Evolutionary conservation across 2,888 invertebrate genomes (phyloP), one percentile per base, ranked within the genome.

Genomic region (Tipula helvola): DNA sequence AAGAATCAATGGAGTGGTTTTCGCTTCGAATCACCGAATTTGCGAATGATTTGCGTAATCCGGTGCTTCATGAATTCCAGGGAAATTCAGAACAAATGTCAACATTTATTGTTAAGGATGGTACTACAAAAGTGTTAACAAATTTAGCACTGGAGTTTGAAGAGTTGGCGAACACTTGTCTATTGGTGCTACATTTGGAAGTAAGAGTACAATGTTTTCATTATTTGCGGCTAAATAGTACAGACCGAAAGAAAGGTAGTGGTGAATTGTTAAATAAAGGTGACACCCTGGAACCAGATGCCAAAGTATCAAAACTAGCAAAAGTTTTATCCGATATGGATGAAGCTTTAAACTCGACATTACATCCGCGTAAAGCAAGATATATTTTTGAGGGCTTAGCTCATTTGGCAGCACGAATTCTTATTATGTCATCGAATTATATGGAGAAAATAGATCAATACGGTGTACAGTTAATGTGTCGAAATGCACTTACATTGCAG

Each of bases 161-260:
- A 90, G 97, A 97, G 89, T 93, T 98, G 87, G 95, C 97, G 0
- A 96, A 98, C 90, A 97, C 96, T 87, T 98, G 98, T 90, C 93
- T 99, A 87, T 92, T 99, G 83, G 95, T 99, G 87, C 92, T 99
- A 87, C 98, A 99, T 93, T 93, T 99, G 89, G 99, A 99, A 93
- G 96, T 97, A 87, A 94, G 98, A 87, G 98, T 99, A 83, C 98
- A 98, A 90, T 99, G 98, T 91, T 98, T 99, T 93, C 97, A 97
- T 92, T 98, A 97, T 92, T 93, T 99, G 88, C 93, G 93, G 0
- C 93, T 95, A 3, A 91, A 93, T 71, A 92, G 93, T 36, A 91
- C 91, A 85, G 89, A 90, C 4, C 88, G 87, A 47, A 89, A 89
- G 83, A 89, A 89, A 1, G 89, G 89, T 86, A 89, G 89, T 13